Evolutionary conservation across 1,140 invertebrate genomes (phyloP).

Genomic region (Nebria ingens): DNA sequence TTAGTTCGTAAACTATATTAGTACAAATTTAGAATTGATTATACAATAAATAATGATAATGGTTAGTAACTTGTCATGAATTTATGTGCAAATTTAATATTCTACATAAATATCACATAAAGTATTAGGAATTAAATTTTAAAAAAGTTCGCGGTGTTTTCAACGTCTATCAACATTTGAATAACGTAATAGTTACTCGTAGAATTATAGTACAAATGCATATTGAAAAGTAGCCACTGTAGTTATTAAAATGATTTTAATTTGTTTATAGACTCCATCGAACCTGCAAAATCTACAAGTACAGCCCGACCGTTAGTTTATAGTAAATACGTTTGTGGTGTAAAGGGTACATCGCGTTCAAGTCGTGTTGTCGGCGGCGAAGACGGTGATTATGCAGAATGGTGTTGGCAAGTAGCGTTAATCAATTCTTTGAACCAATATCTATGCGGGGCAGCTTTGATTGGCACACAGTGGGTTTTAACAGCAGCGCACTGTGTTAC

Average conservation of each 20-base stretch:
- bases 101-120: too few species aligned
- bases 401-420: constrained; percentile 92
- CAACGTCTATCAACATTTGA: too few species aligned
- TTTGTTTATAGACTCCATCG: constrained; percentile 20
- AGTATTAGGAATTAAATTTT: too few species aligned
- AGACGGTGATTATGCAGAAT: constrained; percentile 80
- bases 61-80: too few species aligned
- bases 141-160: too few species aligned
- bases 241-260: too few species aligned
- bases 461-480: constrained; percentile 89
- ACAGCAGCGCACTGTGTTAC: constrained; percentile 94
- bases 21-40: too few species aligned
- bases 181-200: neutral
- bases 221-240: too few species aligned
- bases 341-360: constrained; percentile 55
- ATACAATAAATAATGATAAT: too few species aligned
- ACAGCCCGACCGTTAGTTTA: constrained; percentile 60
- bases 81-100: too few species aligned
- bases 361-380: constrained; percentile 81
- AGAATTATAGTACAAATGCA: constrained; percentile 20
- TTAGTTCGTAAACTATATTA: too few species aligned
- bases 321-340: constrained; percentile 85
- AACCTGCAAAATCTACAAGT: constrained; percentile 38
- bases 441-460: constrained; percentile 88
- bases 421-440: constrained; percentile 91